Evolutionary conservation across 2,888 invertebrate species (phyloP).

Genomic region (Zygothrica quintamaculata): DNA sequence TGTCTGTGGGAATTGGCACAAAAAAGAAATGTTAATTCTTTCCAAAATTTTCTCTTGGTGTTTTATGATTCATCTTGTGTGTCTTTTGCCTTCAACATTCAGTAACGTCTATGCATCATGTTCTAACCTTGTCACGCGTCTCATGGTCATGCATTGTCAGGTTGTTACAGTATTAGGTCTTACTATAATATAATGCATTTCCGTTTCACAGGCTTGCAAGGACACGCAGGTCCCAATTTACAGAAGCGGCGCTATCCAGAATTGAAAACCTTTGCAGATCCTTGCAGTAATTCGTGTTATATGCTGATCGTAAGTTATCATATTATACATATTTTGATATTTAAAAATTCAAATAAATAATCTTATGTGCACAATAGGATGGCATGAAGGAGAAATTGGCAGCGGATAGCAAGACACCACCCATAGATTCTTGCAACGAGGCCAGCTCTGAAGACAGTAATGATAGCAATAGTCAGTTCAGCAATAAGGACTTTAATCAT

Average conservation of each 20-base stretch:
- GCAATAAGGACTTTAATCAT: constrained; percentile 85
- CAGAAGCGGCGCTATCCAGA: constrained; percentile 95
- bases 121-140: constrained; percentile 48
- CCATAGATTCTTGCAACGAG: constrained; percentile 95
- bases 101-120: constrained; percentile 63
- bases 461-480: constrained; percentile 93
- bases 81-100: constrained; percentile 56
- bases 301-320: constrained; percentile 89
- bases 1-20: constrained; percentile 65
- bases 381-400: constrained; percentile 93
- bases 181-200: constrained; percentile 7
- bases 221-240: constrained; percentile 95
- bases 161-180: background rate
- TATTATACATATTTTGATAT: background rate
- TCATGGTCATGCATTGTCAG: constrained; percentile 49
- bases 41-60: constrained; percentile 68
- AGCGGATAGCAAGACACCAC: constrained; percentile 85
- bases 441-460: constrained; percentile 97
- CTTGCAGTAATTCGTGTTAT: constrained; percentile 94
- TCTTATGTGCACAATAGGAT: constrained; percentile 87
- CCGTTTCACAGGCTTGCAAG: constrained; percentile 89
- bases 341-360: background rate
- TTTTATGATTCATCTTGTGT: constrained; percentile 64
- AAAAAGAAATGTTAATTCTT: constrained; percentile 50
- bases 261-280: constrained; percentile 92